A percentile compares a stretch with the other conserved stretches of the same genome.
These are phyloP conservation scores for Tetranychus truncatus DNA, from an alignment of 2,888 invertebrate species.

Conservation along the genomic window DNA sequence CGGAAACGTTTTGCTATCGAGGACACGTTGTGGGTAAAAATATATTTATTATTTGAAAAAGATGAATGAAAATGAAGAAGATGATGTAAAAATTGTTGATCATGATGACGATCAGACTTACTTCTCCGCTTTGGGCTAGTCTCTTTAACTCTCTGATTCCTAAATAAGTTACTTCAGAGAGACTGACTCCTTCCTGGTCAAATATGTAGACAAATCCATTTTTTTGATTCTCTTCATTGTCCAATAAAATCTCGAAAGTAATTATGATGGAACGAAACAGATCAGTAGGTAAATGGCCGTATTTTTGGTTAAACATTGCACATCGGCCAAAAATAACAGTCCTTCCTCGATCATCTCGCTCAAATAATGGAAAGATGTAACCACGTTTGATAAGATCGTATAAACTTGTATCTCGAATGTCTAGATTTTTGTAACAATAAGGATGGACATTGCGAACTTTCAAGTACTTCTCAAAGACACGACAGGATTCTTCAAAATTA, in stretches of 20 bases:
- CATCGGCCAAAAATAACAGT: slow-evolving; percentile 56
- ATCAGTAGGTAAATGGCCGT: slow-evolving; percentile 51
- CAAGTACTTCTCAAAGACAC: slow-evolving; percentile 56
- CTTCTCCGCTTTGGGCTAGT: slow-evolving; percentile 31
- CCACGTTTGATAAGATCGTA: slow-evolving; percentile 51
- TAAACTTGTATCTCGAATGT: slow-evolving; percentile 50
- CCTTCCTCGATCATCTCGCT: slow-evolving; percentile 51
- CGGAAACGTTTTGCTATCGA: neutral
- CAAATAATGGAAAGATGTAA: slow-evolving; percentile 58
- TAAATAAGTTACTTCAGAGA: slow-evolving; percentile 52
- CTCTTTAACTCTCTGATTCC: slow-evolving; percentile 55
- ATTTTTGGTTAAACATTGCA: slow-evolving; percentile 38
- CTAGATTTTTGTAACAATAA: slow-evolving; percentile 52
- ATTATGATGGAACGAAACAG: slow-evolving; percentile 57
- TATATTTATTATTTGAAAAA: slow-evolving; percentile 4
- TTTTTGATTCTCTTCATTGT: slow-evolving; percentile 60
- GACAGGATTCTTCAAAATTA: slow-evolving; percentile 58
- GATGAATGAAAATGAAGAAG: no score
- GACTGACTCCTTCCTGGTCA: slow-evolving; percentile 53
- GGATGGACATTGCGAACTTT: slow-evolving; percentile 57
- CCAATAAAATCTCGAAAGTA: slow-evolving; percentile 57
- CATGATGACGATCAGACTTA: slow-evolving; percentile 9
- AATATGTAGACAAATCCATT: slow-evolving; percentile 54
- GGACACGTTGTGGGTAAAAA: neutral
- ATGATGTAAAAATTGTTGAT: no score